Evolutionary conservation across 2,113 vertebrate species (phyloP), one percentile per base, ranked within the genome.

Genomic region (Lepus americanus): DNA sequence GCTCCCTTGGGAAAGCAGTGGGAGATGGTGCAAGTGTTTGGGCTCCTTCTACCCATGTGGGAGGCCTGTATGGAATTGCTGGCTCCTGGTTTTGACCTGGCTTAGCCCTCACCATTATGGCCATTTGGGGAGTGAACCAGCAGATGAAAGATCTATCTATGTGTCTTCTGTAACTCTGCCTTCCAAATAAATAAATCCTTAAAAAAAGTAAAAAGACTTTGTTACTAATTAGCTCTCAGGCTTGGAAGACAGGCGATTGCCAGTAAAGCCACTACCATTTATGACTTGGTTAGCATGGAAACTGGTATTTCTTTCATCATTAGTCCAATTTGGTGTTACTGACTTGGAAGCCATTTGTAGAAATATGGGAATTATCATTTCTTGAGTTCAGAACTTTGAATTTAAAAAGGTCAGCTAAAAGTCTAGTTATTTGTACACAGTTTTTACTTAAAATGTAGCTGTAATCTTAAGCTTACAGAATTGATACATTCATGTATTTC

Each of bases 321-420:
- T 78, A 53, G 83, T 22, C 19, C 12, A 20, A 39, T 93, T 27
- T 88, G 39, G 20, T 67, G 81, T 97, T 76, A 53, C 19, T 91
- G 64, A 44, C 59, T 73, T 83, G 59, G 6, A 94, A 61, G 27
- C 51, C 27, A 44, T 67, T 91, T 82, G 61, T 92, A 63, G 25
- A 90, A 90, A 9, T 86, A 6, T 73, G 8, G 81, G 49, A n/a
- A 4, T 72, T 83, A 59, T 74, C n/a, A 80, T 25, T 59, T 23
- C 69, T 85, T 94, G 78, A 74, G 33, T 87, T 69, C 53, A 93
- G 61, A 94, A 64, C 55, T 94, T 88, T 49, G 55, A 77, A 88
- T 74, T 92, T 84, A 27, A 76, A 61, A 79, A 89, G 92, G 90
- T 88, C 63, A 61, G 9, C 49, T 93, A 86, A 91, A 95, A 84